phyloP scores from a whole-genome alignment of 2,113 vertebrate species.

The Tinamus guttatus region DNA sequence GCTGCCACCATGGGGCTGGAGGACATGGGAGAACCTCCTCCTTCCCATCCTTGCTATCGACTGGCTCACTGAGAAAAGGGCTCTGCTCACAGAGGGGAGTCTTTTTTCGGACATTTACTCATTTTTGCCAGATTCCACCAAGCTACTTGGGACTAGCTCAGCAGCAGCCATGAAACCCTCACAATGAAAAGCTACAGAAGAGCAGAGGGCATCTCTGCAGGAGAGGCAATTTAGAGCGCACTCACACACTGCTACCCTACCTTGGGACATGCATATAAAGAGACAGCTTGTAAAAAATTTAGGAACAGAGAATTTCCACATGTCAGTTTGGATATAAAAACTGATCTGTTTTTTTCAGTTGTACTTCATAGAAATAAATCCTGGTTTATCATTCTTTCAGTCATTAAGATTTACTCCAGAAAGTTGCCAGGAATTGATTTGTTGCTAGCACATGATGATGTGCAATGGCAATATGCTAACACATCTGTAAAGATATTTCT shows the following conservation, averaged over 20 bases:
- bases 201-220: not conserved
- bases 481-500: not conserved
- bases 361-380: not conserved
- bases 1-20: not conserved
- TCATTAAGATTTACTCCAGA: not conserved
- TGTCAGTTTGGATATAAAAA: not conserved
- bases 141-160: not conserved
- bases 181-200: rapidly evolving
- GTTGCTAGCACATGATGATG: not conserved
- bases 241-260: not conserved
- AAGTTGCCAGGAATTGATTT: not conserved
- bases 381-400: not conserved
- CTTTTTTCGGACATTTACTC: not conserved
- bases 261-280: not conserved
- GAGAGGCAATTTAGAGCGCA: not conserved
- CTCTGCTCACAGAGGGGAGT: not conserved
- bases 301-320: rapidly evolving
- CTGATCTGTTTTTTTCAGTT: not conserved
- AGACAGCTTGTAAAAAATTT: not conserved
- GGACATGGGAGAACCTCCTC: not conserved
- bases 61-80: not conserved
- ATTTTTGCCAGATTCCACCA: not conserved
- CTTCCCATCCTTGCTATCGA: not conserved
- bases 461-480: not conserved
- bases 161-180: not conserved